Conservation (phyloP, 2,113 vertebrate genomes). For the Hippocampus zosterae region DNA sequence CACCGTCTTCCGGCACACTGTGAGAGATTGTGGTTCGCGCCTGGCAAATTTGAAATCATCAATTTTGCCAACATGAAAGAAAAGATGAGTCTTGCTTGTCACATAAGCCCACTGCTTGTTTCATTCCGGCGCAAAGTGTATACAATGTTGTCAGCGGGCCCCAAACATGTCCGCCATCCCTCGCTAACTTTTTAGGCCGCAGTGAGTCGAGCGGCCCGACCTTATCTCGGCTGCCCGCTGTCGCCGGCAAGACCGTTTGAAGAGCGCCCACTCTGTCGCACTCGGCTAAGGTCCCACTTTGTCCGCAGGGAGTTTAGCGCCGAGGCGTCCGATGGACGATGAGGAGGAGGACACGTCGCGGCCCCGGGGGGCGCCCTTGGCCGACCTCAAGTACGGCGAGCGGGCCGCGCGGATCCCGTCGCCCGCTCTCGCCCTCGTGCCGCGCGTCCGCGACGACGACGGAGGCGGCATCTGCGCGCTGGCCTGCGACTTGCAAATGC, state of each 20-base stretch:
- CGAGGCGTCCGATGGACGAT: slow-evolving; percentile 70
- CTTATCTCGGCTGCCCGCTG: too few species aligned
- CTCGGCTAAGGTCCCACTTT: slow-evolving; percentile 18
- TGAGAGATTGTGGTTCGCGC: not conserved
- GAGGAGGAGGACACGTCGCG: slow-evolving; percentile 72
- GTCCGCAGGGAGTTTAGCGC: slow-evolving; percentile 60
- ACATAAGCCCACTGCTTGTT: too few species aligned
- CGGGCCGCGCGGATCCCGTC: slow-evolving; percentile 46
- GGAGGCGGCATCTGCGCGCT: slow-evolving; percentile 31
- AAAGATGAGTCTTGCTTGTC: too few species aligned
- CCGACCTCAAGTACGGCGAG: slow-evolving; percentile 59
- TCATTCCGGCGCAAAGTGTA: too few species aligned
- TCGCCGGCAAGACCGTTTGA: too few species aligned
- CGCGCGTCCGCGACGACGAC: slow-evolving; percentile 52
- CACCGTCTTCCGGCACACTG: slow-evolving; percentile 16
- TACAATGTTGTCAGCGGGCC: too few species aligned
- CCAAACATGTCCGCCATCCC: too few species aligned
- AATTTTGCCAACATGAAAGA: too few species aligned
- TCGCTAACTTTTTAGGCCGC: too few species aligned
- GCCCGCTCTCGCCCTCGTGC: slow-evolving; percentile 19
- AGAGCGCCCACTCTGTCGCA: too few species aligned
- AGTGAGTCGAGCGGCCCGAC: too few species aligned
- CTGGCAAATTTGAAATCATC: too few species aligned
- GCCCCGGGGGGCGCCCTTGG: slow-evolving; percentile 60
- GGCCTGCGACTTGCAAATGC: slow-evolving; percentile 45